Conservation (phyloP, 2,113 vertebrate species). For the Sylvietta virens region DNA sequence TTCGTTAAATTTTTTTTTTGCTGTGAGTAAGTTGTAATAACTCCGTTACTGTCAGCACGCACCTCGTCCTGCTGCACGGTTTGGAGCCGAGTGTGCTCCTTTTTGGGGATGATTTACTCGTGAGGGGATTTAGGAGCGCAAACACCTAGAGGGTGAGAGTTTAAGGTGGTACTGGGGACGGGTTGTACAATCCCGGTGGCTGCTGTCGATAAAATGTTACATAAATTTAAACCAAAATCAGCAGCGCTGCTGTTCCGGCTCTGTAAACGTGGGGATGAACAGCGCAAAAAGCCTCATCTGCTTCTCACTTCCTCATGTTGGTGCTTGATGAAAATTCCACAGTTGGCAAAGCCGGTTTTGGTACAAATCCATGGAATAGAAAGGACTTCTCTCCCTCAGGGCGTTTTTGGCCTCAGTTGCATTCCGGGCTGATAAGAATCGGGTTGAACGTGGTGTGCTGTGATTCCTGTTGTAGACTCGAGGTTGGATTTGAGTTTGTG, state of each 20-base stretch:
- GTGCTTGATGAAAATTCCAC: rapidly evolving
- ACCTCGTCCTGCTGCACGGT: rapidly evolving
- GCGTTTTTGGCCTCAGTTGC: background rate
- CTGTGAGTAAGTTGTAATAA: rapidly evolving
- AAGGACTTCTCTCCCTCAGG: background rate
- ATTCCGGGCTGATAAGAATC: rapidly evolving
- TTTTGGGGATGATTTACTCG: rapidly evolving
- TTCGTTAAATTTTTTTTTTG: background rate
- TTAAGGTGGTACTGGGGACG: background rate
- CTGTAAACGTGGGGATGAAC: too few species aligned
- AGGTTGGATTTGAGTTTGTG: background rate
- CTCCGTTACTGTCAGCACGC: background rate
- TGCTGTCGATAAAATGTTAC: background rate
- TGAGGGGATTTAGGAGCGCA: background rate
- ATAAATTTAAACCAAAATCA: background rate
- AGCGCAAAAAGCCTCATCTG: background rate
- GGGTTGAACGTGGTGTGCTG: background rate
- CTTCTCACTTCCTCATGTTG: background rate
- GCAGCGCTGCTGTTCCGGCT: background rate
- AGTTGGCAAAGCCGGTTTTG: background rate
- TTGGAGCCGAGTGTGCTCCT: too few species aligned
- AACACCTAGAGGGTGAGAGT: background rate
- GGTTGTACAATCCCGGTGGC: background rate
- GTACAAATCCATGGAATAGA: background rate
- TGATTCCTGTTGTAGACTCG: background rate